Conservation (phyloP, 2,888 invertebrate genomes). For the Pachliopta kotzebuea region DNA sequence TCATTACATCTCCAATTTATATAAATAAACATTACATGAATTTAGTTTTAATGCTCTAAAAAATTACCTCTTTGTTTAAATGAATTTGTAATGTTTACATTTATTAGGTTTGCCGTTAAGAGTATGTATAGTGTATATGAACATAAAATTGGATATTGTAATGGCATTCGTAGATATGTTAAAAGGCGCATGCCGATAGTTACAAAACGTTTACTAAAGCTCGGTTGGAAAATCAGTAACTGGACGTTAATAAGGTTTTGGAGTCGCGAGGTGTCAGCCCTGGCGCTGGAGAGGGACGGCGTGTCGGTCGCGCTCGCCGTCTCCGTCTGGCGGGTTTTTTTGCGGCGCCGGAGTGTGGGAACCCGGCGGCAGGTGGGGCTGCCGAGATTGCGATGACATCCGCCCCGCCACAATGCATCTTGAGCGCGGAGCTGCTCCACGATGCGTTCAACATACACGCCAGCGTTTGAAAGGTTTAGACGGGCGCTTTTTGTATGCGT, state of each 20-base stretch:
- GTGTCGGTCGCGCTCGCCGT: conserved; percentile 46
- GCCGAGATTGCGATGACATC: conserved; percentile 80
- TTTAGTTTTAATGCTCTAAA: too few species aligned
- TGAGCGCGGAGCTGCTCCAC: conserved; percentile 58
- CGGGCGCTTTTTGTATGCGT: conserved; percentile 35
- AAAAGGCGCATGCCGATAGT: not conserved
- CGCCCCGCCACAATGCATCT: conserved; percentile 78
- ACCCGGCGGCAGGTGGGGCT: conserved; percentile 78
- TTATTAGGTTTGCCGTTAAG: not conserved
- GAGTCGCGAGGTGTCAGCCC: conserved; percentile 50
- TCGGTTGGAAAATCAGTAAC: conserved; percentile 23
- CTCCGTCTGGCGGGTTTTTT: conserved; percentile 72
- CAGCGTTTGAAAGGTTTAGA: conserved; percentile 59
- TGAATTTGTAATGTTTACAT: not conserved
- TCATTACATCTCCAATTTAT: too few species aligned
- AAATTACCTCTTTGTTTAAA: too few species aligned
- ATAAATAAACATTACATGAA: too few species aligned
- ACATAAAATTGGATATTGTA: not conserved
- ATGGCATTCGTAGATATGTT: conserved; percentile 4
- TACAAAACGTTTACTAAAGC: conserved; percentile 13
- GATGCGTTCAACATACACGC: conserved; percentile 61
- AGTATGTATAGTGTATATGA: not conserved
- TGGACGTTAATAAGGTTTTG: conserved; percentile 13
- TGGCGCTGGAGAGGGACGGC: conserved; percentile 58
- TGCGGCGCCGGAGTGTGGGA: conserved; percentile 81